Base-by-base conservation (phyloP, 2,113 vertebrate genomes). In the Gasterosteus aculeatus region DNA sequence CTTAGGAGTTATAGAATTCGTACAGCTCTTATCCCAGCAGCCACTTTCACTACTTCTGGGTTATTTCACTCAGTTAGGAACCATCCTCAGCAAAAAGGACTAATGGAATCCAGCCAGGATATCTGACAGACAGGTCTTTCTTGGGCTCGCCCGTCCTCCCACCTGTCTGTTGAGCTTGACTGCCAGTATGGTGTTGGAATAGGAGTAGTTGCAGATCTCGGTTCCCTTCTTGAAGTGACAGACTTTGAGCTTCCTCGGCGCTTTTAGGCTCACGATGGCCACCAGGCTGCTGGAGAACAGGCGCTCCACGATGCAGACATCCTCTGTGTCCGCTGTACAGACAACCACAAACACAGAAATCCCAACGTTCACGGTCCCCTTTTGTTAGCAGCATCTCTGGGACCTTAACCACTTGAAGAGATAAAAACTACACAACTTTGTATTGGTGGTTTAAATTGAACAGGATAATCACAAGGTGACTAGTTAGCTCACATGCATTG, bases 221-320 rank as follows among this genome's bases (percentile, higher is more conserved):
- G 98, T 99, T 81, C 98, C 98, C 89, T 99, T 99, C 94, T 99
- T 99, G 81, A 99, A 99, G 91, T 99, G 98, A 93, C 98, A 99
- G 56, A 99, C 98, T 85, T 99, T 99, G 7, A 99, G 95, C 88
- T 99, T 99, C 84, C 98, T 92, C n/a, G 98, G 98, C 1, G 98
- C 98, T 93, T 98, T 99, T 84, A 99, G 96, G 91, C 98, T 99
- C 67, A 99, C 98, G 19, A 99, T 99, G 89, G 98, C 98, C 87
- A 99, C 98, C 69, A 99, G 86, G 63, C 98, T 99, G 82, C 98
- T 99, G 76, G 98, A 99, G 92, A 99, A 99, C 47, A 99, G 89
- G 44, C 98, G 95, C 90, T 99, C 98, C 92, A 99, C 98, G 1
- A 99, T 98, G 89, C 98, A 99, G 82, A 99, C 97, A 41, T 99